These are phyloP conservation scores for Phrynocephalus forsythii DNA, from an alignment of 2,797 vertebrate species.

Conservation along the genomic window DNA sequence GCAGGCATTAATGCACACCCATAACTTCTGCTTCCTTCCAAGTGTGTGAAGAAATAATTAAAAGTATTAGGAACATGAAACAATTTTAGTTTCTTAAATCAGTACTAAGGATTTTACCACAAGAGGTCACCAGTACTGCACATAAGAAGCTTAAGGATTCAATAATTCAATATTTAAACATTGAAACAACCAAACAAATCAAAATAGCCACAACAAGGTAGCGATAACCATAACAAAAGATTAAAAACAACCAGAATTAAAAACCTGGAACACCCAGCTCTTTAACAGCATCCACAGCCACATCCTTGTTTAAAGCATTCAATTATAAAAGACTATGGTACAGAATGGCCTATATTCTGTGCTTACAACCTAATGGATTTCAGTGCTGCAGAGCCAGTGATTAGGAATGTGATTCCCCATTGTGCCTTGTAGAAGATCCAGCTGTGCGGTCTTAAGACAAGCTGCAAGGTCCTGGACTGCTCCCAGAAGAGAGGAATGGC, in stretches of 20 bases:
- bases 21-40: background rate
- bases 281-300: background rate
- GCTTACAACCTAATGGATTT: background rate
- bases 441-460: no score
- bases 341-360: background rate
- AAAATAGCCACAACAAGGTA: background rate
- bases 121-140: background rate
- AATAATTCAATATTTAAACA: background rate
- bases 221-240: background rate
- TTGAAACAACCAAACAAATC: background rate
- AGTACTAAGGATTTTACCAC: rapidly evolving
- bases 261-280: no score
- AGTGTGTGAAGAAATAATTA: rapidly evolving
- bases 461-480: no score
- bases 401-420: no score
- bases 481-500: no score
- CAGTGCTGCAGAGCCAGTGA: background rate
- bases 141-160: background rate
- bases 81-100: background rate
- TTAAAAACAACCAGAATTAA: background rate
- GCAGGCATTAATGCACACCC: rapidly evolving
- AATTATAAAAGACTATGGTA: background rate
- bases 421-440: no score
- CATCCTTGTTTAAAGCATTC: background rate
- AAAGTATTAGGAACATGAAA: background rate